A percentile compares a stretch with the other conserved stretches of the same genome.
These are phyloP conservation scores for Mirza zaza DNA, from an alignment of 2,113 vertebrate genomes.

Conservation along the genomic window DNA sequence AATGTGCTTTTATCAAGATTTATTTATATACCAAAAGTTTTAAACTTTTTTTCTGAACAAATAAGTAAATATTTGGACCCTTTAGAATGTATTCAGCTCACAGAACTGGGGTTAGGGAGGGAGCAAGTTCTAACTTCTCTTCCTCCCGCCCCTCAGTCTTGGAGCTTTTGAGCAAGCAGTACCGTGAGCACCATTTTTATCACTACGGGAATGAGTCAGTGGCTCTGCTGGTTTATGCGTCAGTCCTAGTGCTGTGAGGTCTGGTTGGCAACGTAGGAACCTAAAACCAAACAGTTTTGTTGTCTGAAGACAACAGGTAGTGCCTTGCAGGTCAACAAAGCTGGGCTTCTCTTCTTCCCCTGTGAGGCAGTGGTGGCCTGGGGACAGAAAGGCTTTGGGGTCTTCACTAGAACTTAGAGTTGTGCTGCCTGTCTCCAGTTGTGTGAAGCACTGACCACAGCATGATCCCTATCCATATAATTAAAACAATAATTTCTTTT, in stretches of 20 bases:
- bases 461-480: neutral
- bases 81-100: neutral
- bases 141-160: neutral
- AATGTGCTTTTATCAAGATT: neutral
- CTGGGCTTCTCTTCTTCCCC: neutral
- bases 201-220: neutral
- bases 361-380: neutral
- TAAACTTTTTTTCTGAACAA: neutral
- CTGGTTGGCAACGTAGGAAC: neutral
- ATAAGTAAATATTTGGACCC: neutral
- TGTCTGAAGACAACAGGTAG: neutral
- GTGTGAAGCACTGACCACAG: neutral
- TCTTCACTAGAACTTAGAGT: neutral
- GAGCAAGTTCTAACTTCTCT: neutral
- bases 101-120: neutral
- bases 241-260: neutral
- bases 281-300: neutral
- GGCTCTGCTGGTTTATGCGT: neutral
- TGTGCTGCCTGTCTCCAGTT: neutral
- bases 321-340: neutral
- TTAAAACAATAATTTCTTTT: neutral
- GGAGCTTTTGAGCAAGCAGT: neutral
- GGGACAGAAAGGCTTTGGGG: neutral
- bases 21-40: neutral
- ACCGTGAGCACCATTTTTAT: neutral